Percentiles rank a stretch among this genome's conserved stretches.
These are phyloP conservation scores for Eupithecia subumbrata DNA, from an alignment of 2,888 invertebrate genomes.

Conservation along the genomic window DNA sequence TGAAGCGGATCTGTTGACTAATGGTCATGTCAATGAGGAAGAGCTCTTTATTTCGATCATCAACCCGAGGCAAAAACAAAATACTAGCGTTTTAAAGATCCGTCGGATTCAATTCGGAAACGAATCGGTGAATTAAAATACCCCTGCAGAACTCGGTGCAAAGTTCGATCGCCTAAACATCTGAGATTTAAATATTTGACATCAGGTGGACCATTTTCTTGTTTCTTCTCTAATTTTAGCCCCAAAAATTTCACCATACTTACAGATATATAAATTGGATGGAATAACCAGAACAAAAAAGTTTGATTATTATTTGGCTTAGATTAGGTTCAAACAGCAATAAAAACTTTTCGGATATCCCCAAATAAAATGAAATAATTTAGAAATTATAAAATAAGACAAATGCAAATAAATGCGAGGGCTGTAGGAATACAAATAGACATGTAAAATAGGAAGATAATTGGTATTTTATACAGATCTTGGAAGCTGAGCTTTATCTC, in stretches of 20 bases:
- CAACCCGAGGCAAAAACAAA: no score
- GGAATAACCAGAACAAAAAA: not conserved
- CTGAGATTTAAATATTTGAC: not conserved
- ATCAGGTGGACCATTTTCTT: not conserved
- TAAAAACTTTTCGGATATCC: not conserved
- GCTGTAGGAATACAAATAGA: slow-evolving; percentile 53
- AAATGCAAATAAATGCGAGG: slow-evolving; percentile 46
- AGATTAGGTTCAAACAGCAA: not conserved
- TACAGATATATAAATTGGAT: not conserved
- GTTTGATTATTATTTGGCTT: not conserved
- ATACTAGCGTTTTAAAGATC: no score
- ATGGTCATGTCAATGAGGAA: no score
- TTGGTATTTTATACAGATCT: slow-evolving; percentile 73
- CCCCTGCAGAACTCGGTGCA: no score
- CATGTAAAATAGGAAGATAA: slow-evolving; percentile 63
- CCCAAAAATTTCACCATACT: not conserved
- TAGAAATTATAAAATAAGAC: slow-evolving; percentile 24
- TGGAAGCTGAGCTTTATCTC: slow-evolving; percentile 37
- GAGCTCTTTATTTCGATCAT: no score
- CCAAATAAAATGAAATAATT: slow-evolving; percentile 12
- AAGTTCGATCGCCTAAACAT: not conserved
- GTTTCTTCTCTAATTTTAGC: not conserved
- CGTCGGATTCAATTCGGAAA: no score
- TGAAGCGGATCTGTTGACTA: no score
- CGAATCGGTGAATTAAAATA: no score